A percentile compares a stretch with the other conserved stretches of the same genome.
phyloP scores from a whole-genome alignment of 2,888 invertebrate species.

The Masnerella sp. region DNA sequence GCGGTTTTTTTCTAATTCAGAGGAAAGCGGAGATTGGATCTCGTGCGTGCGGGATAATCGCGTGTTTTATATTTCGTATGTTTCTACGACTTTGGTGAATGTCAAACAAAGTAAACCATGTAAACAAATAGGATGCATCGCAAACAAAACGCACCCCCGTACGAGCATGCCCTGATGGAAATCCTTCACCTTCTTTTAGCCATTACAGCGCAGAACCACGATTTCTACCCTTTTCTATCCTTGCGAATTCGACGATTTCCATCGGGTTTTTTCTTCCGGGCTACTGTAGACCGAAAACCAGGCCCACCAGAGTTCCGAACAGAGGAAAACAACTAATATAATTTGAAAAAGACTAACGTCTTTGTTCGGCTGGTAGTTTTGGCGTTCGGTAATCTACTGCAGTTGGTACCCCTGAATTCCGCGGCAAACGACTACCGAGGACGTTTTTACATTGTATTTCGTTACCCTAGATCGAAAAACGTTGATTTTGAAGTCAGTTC shows the following conservation, averaged over 20 bases:
- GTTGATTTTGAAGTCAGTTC: too few relatives aligned
- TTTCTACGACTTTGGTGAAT: conserved; percentile 41
- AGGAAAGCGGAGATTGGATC: conserved; percentile 27
- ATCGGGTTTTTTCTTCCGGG: conserved; percentile 3
- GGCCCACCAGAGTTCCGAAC: background rate
- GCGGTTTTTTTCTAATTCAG: background rate
- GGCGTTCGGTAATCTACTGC: too few relatives aligned
- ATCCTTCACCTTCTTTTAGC: background rate
- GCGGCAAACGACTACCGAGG: conserved; percentile 6
- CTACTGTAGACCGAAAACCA: background rate
- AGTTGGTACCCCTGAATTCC: background rate
- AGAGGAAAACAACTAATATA: background rate
- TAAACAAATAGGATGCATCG: conserved; percentile 11
- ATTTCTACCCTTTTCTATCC: background rate
- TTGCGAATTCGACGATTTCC: conserved; percentile 2
- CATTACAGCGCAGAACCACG: too few relatives aligned
- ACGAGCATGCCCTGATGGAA: conserved; percentile 20
- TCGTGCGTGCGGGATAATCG: conserved; percentile 18
- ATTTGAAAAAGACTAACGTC: background rate
- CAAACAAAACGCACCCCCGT: conserved; percentile 19
- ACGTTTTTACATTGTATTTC: conserved; percentile 20
- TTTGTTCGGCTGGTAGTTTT: background rate
- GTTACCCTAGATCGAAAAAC: too few relatives aligned
- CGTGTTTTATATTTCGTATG: conserved; percentile 51
- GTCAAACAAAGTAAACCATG: conserved; percentile 6